Evolutionary conservation across 2,113 vertebrate species (phyloP).

Genomic region (Pelecanus crispus): DNA sequence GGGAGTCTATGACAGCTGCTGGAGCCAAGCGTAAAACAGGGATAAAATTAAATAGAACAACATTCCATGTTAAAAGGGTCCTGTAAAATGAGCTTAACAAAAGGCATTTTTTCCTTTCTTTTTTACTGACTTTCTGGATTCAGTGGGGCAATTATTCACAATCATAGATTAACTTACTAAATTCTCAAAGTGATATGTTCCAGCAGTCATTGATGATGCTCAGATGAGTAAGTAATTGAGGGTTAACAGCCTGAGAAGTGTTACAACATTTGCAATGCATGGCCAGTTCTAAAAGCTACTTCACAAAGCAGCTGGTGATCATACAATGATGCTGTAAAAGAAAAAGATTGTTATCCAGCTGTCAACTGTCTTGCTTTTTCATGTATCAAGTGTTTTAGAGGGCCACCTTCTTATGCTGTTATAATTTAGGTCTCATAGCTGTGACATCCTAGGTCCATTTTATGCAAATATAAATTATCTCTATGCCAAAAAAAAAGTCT

Average conservation of each 20-base stretch:
- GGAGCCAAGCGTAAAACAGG: not conserved
- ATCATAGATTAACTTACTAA: not conserved
- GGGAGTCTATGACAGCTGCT: not conserved
- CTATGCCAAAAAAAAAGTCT: not conserved
- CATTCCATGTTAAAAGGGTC: not conserved
- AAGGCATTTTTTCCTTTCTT: not conserved
- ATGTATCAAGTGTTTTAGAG: not conserved
- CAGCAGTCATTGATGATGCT: not conserved
- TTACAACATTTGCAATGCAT: not conserved
- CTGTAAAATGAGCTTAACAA: not conserved
- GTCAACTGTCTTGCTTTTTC: not conserved
- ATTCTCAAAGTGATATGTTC: not conserved
- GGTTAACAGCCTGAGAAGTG: slow-evolving; percentile 1
- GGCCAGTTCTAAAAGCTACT: not conserved
- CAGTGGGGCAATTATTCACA: not conserved
- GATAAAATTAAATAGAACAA: not conserved
- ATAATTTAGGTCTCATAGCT: not conserved
- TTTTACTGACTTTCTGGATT: not conserved
- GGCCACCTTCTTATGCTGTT: not conserved
- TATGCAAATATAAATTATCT: not conserved
- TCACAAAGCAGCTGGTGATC: slow-evolving; percentile 20
- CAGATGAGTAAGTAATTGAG: not conserved
- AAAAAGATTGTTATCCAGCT: slow-evolving; percentile 46
- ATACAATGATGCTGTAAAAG: not conserved
- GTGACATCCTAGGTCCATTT: not conserved